Conservation (phyloP, 2,888 invertebrate genomes). For the Eristalis arbustorum region DNA sequence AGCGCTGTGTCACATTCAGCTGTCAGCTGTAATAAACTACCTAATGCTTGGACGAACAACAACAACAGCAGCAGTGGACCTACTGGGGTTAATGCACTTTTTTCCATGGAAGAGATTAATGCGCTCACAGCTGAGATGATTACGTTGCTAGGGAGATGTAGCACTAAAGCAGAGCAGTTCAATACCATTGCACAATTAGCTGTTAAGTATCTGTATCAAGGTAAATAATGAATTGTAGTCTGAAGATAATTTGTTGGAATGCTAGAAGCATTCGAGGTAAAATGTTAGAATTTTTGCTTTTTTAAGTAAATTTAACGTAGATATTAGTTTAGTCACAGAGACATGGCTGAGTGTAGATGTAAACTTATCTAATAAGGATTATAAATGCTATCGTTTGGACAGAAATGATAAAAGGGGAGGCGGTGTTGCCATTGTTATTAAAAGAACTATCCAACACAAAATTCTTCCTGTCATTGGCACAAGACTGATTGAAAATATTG, state of each 20-base stretch:
- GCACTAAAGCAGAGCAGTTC: conserved; percentile 3
- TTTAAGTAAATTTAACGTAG: conserved; percentile 5
- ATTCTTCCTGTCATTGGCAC: no score
- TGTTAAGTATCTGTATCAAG: conserved; percentile 22
- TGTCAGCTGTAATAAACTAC: no score
- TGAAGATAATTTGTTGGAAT: conserved; percentile 22
- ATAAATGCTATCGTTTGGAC: neutral
- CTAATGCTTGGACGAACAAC: no score
- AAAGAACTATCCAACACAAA: conserved; percentile 5
- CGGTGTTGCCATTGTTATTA: conserved; percentile 7
- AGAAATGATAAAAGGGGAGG: neutral
- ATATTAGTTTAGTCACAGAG: neutral
- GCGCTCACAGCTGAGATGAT: neutral
- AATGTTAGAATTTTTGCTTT: conserved; percentile 7
- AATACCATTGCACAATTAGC: conserved; percentile 29
- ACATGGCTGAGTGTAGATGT: neutral
- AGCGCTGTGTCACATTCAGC: no score
- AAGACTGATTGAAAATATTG: no score
- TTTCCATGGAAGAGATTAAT: no score
- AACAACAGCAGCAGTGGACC: no score
- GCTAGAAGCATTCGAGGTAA: conserved; percentile 9
- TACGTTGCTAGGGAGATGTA: conserved; percentile 1
- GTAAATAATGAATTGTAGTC: conserved; percentile 13
- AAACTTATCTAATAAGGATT: neutral
- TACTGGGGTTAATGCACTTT: no score